Evolutionary conservation across 2,113 vertebrate genomes (phyloP).

Genomic region (Irena cyanogastra): DNA sequence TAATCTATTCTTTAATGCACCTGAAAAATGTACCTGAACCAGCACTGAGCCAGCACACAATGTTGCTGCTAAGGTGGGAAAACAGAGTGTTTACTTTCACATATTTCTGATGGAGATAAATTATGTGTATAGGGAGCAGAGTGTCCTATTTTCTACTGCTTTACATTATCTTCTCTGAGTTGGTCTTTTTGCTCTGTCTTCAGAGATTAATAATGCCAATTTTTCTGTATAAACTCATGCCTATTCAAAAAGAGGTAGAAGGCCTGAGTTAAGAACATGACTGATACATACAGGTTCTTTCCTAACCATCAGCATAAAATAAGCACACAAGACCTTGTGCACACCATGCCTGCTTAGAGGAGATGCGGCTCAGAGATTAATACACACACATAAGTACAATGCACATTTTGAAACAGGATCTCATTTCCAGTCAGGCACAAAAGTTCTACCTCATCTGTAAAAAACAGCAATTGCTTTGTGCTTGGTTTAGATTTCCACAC

Average conservation of each 20-base stretch:
- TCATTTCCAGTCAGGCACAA: neutral
- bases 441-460: neutral
- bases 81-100: neutral
- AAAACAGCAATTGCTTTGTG: neutral
- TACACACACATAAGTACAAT: neutral
- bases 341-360: neutral
- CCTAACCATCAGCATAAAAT: neutral
- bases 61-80: neutral
- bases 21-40: slow-evolving; percentile 6
- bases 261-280: neutral
- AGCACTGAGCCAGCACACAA: neutral
- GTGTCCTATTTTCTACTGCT: neutral
- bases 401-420: neutral
- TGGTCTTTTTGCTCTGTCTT: neutral
- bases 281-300: neutral
- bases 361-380: neutral
- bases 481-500: neutral
- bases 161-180: neutral
- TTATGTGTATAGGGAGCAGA: neutral
- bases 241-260: neutral
- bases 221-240: neutral
- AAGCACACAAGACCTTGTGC: neutral
- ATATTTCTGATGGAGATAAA: slow-evolving; percentile 39
- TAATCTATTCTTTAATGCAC: slow-evolving; percentile 32
- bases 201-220: neutral